phyloP scores from a whole-genome alignment of 92 coral and sea anemone species.

The Parazoanthus darwini region DNA sequence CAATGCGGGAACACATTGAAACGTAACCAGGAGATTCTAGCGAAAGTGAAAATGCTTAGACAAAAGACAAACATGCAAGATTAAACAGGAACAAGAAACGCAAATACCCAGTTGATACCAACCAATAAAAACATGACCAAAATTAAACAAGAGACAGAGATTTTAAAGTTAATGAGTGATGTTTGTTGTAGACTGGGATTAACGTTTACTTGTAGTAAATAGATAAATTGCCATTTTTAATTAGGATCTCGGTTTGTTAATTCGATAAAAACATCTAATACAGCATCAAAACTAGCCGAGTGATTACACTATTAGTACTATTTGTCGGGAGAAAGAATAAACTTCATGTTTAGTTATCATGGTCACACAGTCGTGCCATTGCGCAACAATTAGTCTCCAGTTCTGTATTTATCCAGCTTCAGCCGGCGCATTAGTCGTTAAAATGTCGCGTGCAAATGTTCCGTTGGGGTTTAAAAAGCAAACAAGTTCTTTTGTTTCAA shows the following conservation, averaged over 20 bases:
- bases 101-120: background rate
- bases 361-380: background rate
- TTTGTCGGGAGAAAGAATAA: too few relatives aligned
- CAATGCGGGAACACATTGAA: too few relatives aligned
- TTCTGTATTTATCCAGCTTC: background rate
- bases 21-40: background rate
- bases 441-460: background rate
- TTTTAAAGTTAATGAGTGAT: too few relatives aligned
- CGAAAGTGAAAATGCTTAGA: background rate
- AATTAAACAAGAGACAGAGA: background rate
- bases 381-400: background rate
- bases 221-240: background rate
- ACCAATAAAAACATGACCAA: background rate
- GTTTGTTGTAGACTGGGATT: too few relatives aligned
- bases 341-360: too few relatives aligned
- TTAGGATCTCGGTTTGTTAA: background rate
- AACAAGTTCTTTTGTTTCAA: background rate
- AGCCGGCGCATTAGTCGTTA: background rate
- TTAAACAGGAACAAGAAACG: background rate
- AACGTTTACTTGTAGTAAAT: too few relatives aligned
- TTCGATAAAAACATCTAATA: background rate
- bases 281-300: background rate
- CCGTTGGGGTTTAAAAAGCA: background rate
- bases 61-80: background rate
- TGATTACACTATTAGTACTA: too few relatives aligned